Evolutionary conservation across 2,888 invertebrate genomes (phyloP).

Genomic region (Epirrhoe alternata): DNA sequence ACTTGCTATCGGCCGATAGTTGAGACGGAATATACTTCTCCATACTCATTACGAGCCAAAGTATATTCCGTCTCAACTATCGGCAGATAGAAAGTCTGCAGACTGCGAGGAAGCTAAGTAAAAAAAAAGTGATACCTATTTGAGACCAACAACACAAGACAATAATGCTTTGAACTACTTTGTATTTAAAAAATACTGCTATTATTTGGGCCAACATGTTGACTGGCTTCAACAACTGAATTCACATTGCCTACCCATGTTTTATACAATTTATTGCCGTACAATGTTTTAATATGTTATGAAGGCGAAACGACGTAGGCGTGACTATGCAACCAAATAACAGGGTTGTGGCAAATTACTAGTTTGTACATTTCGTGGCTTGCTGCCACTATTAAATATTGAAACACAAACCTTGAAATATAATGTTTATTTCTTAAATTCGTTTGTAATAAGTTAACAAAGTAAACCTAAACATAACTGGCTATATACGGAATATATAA

Average conservation of each 20-base stretch:
- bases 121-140: conserved; percentile 50
- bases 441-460: conserved; percentile 20
- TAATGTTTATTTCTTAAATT: conserved; percentile 21
- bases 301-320: conserved; percentile 48
- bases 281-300: conserved; percentile 42
- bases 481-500: neutral
- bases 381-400: conserved; percentile 26
- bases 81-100: too few relatives aligned
- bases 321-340: conserved; percentile 46
- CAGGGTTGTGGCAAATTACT: conserved; percentile 36
- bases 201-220: conserved; percentile 57
- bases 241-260: neutral
- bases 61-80: too few relatives aligned
- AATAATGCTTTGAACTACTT: conserved; percentile 63
- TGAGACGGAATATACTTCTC: too few relatives aligned
- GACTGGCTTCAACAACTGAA: neutral
- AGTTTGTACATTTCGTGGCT: conserved; percentile 22
- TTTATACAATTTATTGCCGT: neutral
- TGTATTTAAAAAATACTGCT: conserved; percentile 63
- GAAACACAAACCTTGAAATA: conserved; percentile 18
- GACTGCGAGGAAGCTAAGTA: neutral
- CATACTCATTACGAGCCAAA: too few relatives aligned
- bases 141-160: conserved; percentile 63
- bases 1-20: too few relatives aligned
- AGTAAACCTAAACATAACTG: conserved; percentile 17